A percentile compares a stretch with the other conserved stretches of the same genome.
Evolutionary conservation across 2,797 vertebrate species (phyloP).

Genomic region (Neomorphus geoffroyi): DNA sequence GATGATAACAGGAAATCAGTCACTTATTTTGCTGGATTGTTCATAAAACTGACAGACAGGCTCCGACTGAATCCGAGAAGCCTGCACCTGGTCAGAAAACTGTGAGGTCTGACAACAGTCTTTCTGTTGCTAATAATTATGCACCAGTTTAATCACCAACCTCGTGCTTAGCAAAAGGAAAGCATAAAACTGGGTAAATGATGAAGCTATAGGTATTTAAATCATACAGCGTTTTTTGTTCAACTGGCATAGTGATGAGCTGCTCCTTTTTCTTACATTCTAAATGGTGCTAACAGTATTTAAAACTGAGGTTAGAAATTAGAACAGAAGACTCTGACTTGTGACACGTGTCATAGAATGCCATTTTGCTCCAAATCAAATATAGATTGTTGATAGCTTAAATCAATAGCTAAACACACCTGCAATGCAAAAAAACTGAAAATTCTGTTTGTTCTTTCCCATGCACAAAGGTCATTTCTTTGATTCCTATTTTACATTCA

Average conservation of each 20-base stretch:
- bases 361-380: slow-evolving; percentile 60
- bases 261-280: slow-evolving; percentile 65
- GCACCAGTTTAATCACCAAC: slow-evolving; percentile 79
- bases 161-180: slow-evolving; percentile 76
- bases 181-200: slow-evolving; percentile 72
- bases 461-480: slow-evolving; percentile 29
- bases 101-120: slow-evolving; percentile 72
- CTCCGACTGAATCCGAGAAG: slow-evolving; percentile 63
- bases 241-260: slow-evolving; percentile 79
- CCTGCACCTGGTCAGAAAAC: slow-evolving; percentile 84
- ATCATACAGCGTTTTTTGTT: slow-evolving; percentile 75
- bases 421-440: slow-evolving; percentile 53
- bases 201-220: slow-evolving; percentile 83
- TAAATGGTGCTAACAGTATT: slow-evolving; percentile 75
- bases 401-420: slow-evolving; percentile 62
- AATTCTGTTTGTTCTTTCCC: slow-evolving; percentile 44
- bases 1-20: slow-evolving; percentile 79
- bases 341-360: slow-evolving; percentile 66
- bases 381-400: slow-evolving; percentile 60
- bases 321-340: slow-evolving; percentile 67
- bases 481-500: slow-evolving; percentile 18
- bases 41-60: slow-evolving; percentile 73
- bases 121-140: slow-evolving; percentile 80
- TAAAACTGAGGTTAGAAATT: slow-evolving; percentile 75
- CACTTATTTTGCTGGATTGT: slow-evolving; percentile 78